phyloP scores from a whole-genome alignment of 2,113 vertebrate genomes.

The Etheostoma spectabile region DNA sequence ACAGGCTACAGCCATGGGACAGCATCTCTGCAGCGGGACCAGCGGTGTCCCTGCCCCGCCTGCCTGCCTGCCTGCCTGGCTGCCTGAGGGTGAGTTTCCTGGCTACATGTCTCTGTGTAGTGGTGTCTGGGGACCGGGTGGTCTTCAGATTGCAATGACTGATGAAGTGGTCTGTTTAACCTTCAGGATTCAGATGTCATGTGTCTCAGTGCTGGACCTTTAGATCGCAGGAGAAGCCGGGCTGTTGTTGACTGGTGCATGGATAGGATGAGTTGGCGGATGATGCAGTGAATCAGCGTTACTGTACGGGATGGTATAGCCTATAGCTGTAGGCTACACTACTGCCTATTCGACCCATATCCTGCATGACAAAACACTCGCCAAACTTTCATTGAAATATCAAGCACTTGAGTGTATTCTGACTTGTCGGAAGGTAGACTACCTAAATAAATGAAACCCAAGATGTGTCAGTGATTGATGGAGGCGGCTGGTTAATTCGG shows the following conservation, averaged over 20 bases:
- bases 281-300: slow-evolving; percentile 31
- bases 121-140: neutral
- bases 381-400: slow-evolving; percentile 11
- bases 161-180: neutral
- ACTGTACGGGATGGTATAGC: neutral
- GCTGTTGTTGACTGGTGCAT: slow-evolving; percentile 1
- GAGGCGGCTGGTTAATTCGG: neutral
- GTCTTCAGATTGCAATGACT: neutral
- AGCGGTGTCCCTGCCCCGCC: neutral
- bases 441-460: fast-evolving
- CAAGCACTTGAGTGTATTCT: neutral
- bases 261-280: neutral
- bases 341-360: neutral
- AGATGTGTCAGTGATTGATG: fast-evolving
- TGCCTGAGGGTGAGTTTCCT: slow-evolving; percentile 40
- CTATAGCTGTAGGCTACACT: neutral
- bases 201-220: neutral
- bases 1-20: slow-evolving; percentile 43
- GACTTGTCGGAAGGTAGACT: fast-evolving
- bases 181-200: slow-evolving; percentile 12
- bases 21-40: neutral
- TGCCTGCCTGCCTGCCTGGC: too few species aligned
- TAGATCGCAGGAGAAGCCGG: neutral
- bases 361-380: neutral
- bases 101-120: neutral